A percentile compares a stretch with the other conserved stretches of the same genome.
Conservation (phyloP, 2,797 vertebrate species). For the Lithobates sylvaticus region DNA sequence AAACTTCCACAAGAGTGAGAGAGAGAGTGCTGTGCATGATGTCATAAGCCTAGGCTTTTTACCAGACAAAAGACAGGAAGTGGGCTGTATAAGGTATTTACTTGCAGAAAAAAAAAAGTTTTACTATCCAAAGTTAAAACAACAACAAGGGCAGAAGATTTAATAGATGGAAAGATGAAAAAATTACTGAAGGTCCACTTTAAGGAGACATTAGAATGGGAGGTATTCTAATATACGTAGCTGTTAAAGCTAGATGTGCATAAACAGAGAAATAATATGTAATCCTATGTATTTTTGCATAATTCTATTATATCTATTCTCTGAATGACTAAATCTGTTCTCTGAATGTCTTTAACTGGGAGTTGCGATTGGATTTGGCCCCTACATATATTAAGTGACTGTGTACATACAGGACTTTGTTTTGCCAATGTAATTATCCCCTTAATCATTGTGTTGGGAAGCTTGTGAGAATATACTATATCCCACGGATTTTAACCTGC, state of each 20-base stretch:
- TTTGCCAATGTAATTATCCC: conserved; percentile 40
- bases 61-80: too few species aligned
- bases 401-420: conserved; percentile 2
- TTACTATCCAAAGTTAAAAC: too few species aligned
- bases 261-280: background rate
- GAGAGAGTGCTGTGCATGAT: too few species aligned
- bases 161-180: too few species aligned
- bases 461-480: conserved; percentile 3
- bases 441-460: conserved; percentile 17
- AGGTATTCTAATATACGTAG: background rate
- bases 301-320: background rate
- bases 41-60: too few species aligned
- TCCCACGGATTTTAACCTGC: conserved; percentile 44
- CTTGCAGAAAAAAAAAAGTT: too few species aligned
- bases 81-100: too few species aligned
- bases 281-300: conserved; percentile 10
- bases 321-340: background rate
- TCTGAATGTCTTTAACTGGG: background rate
- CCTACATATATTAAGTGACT: conserved; percentile 23
- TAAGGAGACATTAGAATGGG: too few species aligned
- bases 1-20: too few species aligned
- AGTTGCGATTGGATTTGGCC: conserved; percentile 28
- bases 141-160: too few species aligned
- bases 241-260: background rate
- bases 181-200: too few species aligned